phyloP scores from a whole-genome alignment of 92 coral and sea anemone genomes.

The Bergia puertoricense region DNA sequence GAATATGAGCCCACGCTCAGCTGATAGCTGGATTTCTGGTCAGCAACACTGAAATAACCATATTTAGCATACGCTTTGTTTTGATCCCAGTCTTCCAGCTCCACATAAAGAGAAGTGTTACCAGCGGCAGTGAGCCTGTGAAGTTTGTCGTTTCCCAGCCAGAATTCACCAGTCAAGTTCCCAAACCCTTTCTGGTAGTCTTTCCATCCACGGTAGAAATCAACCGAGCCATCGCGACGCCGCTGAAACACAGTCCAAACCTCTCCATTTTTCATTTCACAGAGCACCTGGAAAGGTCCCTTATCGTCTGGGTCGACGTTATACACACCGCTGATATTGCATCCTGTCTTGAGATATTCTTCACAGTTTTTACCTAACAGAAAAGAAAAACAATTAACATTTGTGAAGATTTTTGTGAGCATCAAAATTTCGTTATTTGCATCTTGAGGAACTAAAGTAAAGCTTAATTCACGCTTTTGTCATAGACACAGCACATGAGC shows the following conservation, averaged over 20 bases:
- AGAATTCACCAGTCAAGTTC: constrained; percentile 23
- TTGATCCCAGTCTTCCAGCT: constrained; percentile 36
- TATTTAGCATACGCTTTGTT: constrained; percentile 28
- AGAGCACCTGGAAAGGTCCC: constrained; percentile 13
- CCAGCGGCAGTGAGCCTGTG: constrained; percentile 13
- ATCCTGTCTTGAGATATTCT: constrained; percentile 14
- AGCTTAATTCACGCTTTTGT: too few species aligned
- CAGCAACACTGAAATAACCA: constrained; percentile 14
- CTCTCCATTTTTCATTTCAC: constrained; percentile 25
- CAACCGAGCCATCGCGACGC: constrained; percentile 26
- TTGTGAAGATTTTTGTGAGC: background rate
- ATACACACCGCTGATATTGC: constrained; percentile 26
- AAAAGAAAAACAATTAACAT: background rate
- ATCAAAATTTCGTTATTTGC: too few species aligned
- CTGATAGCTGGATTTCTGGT: constrained; percentile 6
- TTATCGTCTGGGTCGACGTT: constrained; percentile 7
- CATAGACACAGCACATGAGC: too few species aligned
- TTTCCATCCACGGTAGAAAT: constrained; percentile 32
- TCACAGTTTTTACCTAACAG: constrained; percentile 31
- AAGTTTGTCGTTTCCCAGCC: constrained; percentile 32
- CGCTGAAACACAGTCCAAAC: constrained; percentile 38
- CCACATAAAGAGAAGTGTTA: constrained; percentile 22
- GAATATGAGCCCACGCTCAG: constrained; percentile 34
- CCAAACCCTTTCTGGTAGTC: constrained; percentile 27
- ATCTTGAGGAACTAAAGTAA: too few species aligned